These are phyloP conservation scores for Heliconius hortense DNA, from an alignment of 2,888 invertebrate genomes.

Conservation along the genomic window DNA sequence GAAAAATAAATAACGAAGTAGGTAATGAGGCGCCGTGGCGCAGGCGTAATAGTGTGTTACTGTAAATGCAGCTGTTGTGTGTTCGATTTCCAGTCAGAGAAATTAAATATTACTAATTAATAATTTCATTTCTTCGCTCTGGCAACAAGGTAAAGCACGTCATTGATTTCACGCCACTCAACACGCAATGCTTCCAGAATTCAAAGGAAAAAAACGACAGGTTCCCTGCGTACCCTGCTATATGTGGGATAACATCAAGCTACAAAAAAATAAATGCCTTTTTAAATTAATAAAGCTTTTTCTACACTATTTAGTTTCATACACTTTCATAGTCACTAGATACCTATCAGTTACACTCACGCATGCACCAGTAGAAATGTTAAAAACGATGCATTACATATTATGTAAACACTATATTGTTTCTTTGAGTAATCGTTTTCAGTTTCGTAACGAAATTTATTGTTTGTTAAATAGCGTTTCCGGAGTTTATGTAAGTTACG, in stretches of 20 bases:
- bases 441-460: constrained; percentile 42
- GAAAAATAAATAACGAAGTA: neutral
- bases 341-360: constrained; percentile 19
- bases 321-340: constrained; percentile 12
- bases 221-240: no score
- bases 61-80: no score
- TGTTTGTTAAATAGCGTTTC: constrained; percentile 46
- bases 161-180: no score
- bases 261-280: neutral
- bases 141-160: no score
- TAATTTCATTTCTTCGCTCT: no score
- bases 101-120: no score
- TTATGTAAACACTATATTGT: constrained; percentile 20
- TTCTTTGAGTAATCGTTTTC: constrained; percentile 55
- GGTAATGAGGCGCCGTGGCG: no score
- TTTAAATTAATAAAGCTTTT: neutral
- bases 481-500: constrained; percentile 53
- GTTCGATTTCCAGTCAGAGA: no score
- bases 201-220: no score
- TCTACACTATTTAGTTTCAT: neutral
- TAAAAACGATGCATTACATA: constrained; percentile 10
- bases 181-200: no score
- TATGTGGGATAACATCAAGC: no score
- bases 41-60: no score
- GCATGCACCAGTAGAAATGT: constrained; percentile 13